These are phyloP conservation scores for Rhingia rostrata DNA, from an alignment of 2,888 invertebrate genomes.

Conservation along the genomic window DNA sequence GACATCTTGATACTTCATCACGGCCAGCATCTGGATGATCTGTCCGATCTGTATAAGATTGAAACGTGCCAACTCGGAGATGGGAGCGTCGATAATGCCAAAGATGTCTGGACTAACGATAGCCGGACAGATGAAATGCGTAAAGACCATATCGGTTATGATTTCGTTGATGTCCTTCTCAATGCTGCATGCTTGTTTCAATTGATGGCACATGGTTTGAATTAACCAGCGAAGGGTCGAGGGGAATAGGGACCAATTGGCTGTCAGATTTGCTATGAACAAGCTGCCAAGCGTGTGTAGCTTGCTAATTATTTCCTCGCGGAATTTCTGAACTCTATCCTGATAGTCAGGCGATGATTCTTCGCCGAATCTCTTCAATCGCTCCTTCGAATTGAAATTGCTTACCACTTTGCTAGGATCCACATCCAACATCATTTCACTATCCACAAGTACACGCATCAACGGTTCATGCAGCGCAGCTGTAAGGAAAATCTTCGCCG, in stretches of 20 bases:
- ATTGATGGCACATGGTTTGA: slow-evolving; percentile 90
- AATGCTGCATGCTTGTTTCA: slow-evolving; percentile 84
- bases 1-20: slow-evolving; percentile 90
- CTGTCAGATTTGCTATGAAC: slow-evolving; percentile 92
- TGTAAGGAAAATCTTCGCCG: slow-evolving; percentile 95
- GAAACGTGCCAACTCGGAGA: slow-evolving; percentile 94
- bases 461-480: slow-evolving; percentile 96
- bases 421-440: slow-evolving; percentile 95
- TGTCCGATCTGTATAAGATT: slow-evolving; percentile 96
- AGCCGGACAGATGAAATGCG: slow-evolving; percentile 97
- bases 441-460: slow-evolving; percentile 94
- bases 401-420: slow-evolving; percentile 91
- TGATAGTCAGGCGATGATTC: slow-evolving; percentile 89
- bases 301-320: slow-evolving; percentile 90
- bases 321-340: slow-evolving; percentile 89
- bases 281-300: slow-evolving; percentile 90
- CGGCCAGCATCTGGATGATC: slow-evolving; percentile 94
- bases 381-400: slow-evolving; percentile 79
- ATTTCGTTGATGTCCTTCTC: slow-evolving; percentile 85
- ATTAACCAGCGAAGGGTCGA: slow-evolving; percentile 95
- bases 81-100: slow-evolving; percentile 96
- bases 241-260: slow-evolving; percentile 95
- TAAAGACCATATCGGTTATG: slow-evolving; percentile 96
- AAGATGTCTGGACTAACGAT: slow-evolving; percentile 97
- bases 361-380: slow-evolving; percentile 89